phyloP scores from a whole-genome alignment of 1,140 invertebrate species.

The Chrysomallon squamiferum region DNA sequence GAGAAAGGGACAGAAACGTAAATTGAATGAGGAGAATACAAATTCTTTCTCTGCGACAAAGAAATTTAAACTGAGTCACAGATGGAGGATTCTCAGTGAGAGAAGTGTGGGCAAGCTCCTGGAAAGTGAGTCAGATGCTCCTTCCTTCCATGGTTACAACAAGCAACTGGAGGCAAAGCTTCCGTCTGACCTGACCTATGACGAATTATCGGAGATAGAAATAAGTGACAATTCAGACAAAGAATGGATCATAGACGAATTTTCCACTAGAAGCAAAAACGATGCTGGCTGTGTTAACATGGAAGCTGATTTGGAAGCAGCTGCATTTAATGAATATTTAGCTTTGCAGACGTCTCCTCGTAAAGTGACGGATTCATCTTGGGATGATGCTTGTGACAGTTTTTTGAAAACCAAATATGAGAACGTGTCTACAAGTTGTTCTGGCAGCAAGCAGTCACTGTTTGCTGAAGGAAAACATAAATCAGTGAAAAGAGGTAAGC shows the following conservation, averaged over 20 bases:
- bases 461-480: too few relatives aligned
- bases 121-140: slow-evolving; percentile 10
- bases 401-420: slow-evolving; percentile 10
- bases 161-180: slow-evolving; percentile 5
- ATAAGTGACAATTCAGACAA: slow-evolving; percentile 8
- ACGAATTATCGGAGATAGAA: slow-evolving; percentile 15
- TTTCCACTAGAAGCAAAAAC: neutral
- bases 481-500: too few relatives aligned
- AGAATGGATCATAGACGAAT: slow-evolving; percentile 8
- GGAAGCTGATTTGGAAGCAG: neutral
- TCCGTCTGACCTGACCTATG: slow-evolving; percentile 15
- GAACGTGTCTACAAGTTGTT: neutral
- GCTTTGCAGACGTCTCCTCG: slow-evolving; percentile 18
- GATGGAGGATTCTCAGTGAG: slow-evolving; percentile 11
- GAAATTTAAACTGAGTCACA: slow-evolving; percentile 7
- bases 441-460: neutral
- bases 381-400: slow-evolving; percentile 23
- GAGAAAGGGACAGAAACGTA: neutral
- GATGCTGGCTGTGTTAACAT: neutral
- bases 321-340: neutral
- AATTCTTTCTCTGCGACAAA: neutral
- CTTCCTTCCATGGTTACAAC: slow-evolving; percentile 12
- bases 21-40: neutral
- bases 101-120: slow-evolving; percentile 12
- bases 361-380: slow-evolving; percentile 22